phyloP scores from a whole-genome alignment of 2,113 vertebrate species.

The Peromyscus californicus region DNA sequence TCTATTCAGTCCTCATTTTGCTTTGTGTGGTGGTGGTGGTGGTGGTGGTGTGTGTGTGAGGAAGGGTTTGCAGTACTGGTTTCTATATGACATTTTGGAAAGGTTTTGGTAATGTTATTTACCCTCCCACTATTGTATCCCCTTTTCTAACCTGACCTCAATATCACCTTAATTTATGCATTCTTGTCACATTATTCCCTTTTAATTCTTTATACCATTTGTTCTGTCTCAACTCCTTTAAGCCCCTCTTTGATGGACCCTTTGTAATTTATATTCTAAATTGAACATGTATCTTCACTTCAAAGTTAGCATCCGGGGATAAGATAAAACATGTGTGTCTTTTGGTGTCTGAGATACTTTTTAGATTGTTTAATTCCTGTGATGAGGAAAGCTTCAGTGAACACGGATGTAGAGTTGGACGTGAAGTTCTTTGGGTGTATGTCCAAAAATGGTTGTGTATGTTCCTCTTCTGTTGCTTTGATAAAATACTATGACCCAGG shows the following conservation, averaged over 20 bases:
- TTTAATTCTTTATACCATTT: neutral
- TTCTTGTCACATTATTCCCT: neutral
- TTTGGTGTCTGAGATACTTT: neutral
- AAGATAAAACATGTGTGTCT: neutral
- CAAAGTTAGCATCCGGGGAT: neutral
- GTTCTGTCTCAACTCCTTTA: neutral
- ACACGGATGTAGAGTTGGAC: neutral
- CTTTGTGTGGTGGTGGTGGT: no score
- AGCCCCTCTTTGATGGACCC: neutral
- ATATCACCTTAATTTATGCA: neutral
- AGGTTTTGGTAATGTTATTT: neutral
- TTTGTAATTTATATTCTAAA: neutral
- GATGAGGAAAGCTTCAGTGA: no score
- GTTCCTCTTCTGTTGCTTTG: neutral
- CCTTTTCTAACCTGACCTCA: neutral
- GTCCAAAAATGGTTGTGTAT: neutral
- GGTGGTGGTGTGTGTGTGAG: neutral
- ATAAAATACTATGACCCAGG: neutral
- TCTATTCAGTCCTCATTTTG: neutral
- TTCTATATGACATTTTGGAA: neutral
- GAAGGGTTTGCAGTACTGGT: neutral
- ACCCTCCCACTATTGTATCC: neutral
- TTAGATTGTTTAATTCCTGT: neutral
- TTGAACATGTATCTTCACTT: neutral
- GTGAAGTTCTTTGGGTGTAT: neutral